phyloP scores from a whole-genome alignment of 2,113 vertebrate species.

The Cololabis saira region DNA sequence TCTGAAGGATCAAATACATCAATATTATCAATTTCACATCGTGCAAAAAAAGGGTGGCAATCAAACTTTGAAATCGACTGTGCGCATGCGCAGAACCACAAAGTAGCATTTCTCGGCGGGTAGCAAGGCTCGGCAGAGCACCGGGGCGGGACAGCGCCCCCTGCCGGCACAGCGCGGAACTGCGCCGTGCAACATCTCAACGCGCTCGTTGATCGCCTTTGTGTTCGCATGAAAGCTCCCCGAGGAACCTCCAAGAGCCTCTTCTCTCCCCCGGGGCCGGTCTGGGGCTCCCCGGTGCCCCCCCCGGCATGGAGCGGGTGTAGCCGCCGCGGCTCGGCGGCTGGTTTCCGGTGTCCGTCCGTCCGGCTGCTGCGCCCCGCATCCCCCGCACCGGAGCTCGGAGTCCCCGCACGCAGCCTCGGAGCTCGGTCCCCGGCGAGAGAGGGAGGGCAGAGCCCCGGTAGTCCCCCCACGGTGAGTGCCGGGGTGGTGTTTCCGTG shows the following conservation, averaged over 20 bases:
- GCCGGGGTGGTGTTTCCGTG: background rate
- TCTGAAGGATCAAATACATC: too few species aligned
- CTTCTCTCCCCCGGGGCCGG: background rate
- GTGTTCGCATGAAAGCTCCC: slow-evolving; percentile 21
- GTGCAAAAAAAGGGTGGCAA: too few species aligned
- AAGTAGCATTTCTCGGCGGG: too few species aligned
- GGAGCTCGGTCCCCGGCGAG: slow-evolving; percentile 19
- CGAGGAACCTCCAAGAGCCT: background rate
- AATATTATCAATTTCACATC: too few species aligned
- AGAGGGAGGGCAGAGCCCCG: slow-evolving; percentile 11
- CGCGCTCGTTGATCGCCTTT: slow-evolving; percentile 29
- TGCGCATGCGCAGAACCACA: too few species aligned
- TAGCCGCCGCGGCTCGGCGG: slow-evolving; percentile 28
- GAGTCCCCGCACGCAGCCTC: slow-evolving; percentile 30
- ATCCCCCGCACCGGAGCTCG: slow-evolving; percentile 67
- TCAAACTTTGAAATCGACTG: too few species aligned
- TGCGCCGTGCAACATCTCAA: background rate
- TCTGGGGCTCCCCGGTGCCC: background rate
- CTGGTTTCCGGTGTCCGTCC: slow-evolving; percentile 78
- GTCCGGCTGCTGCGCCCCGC: slow-evolving; percentile 65
- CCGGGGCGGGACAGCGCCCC: slow-evolving; percentile 35
- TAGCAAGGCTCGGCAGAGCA: too few species aligned
- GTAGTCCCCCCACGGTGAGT: slow-evolving; percentile 37
- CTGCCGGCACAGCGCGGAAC: slow-evolving; percentile 2
- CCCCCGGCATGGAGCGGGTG: slow-evolving; percentile 16